phyloP scores from a whole-genome alignment of 2,888 invertebrate genomes.

The Beris morrisii region DNA sequence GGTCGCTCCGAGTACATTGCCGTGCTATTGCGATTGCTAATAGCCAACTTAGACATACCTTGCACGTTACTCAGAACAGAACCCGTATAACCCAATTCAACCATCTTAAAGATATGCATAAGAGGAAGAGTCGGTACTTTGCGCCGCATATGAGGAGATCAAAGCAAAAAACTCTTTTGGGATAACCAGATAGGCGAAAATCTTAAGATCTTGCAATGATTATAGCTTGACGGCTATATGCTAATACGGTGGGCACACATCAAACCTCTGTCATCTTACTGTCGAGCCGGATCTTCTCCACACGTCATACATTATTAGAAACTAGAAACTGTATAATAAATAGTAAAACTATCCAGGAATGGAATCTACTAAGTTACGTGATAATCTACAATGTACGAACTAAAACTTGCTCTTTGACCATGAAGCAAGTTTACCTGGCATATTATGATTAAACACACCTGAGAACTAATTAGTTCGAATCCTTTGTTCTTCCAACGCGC shows the following conservation, averaged over 20 bases:
- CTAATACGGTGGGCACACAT: slow-evolving; percentile 1
- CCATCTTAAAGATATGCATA: slow-evolving; percentile 4
- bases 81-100: not conserved
- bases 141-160: too few relatives aligned
- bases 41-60: not conserved
- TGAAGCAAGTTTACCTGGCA: too few relatives aligned
- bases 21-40: not conserved
- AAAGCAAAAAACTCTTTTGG: slow-evolving; percentile 4
- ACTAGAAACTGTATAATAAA: too few relatives aligned
- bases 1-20: slow-evolving; percentile 28
- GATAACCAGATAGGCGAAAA: not conserved
- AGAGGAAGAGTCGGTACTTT: not conserved
- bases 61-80: slow-evolving; percentile 17
- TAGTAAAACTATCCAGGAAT: too few relatives aligned
- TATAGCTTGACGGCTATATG: not conserved
- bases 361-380: too few relatives aligned
- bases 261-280: slow-evolving; percentile 14
- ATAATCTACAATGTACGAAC: too few relatives aligned
- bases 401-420: too few relatives aligned
- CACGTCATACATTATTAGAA: too few relatives aligned
- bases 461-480: too few relatives aligned
- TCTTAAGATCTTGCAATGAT: not conserved
- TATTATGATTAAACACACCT: too few relatives aligned
- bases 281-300: slow-evolving; percentile 27
- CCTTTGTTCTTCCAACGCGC: too few relatives aligned